phyloP scores from a whole-genome alignment of 2,797 vertebrate genomes.

The Synanceia verrucosa region DNA sequence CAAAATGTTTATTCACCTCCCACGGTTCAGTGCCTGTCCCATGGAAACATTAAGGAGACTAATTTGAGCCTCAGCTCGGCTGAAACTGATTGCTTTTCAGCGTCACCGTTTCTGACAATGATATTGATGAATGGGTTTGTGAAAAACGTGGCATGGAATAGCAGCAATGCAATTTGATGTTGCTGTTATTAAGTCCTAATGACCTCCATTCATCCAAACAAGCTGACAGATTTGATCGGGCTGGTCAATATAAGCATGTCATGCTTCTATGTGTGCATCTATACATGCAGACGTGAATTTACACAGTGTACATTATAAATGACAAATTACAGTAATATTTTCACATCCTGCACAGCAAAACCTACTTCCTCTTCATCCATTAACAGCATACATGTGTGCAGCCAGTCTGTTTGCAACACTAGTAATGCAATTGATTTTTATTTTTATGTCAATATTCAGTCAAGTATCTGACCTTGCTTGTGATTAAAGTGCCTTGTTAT shows the following conservation, averaged over 20 bases:
- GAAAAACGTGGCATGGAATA: conserved; percentile 34
- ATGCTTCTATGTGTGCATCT: background rate
- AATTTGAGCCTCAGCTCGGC: conserved; percentile 60
- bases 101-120: conserved; percentile 41
- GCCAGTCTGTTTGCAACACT: background rate
- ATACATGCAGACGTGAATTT: conserved; percentile 1
- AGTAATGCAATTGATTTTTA: background rate
- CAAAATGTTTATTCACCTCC: conserved; percentile 27
- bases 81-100: conserved; percentile 64
- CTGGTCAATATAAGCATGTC: conserved; percentile 28
- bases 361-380: conserved; percentile 8
- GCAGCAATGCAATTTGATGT: conserved; percentile 37
- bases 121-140: conserved; percentile 63
- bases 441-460: conserved; percentile 10
- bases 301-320: background rate
- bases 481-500: conserved; percentile 8
- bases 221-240: conserved; percentile 14
- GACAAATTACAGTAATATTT: background rate
- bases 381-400: background rate
- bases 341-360: background rate
- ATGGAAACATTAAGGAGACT: conserved; percentile 54
- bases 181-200: conserved; percentile 50
- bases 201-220: conserved; percentile 51
- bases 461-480: background rate
- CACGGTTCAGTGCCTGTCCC: conserved; percentile 8